A percentile compares a stretch with the other conserved stretches of the same genome.
Conservation (phyloP, 2,888 invertebrate species). For the Drosophila nr. fundita region DNA sequence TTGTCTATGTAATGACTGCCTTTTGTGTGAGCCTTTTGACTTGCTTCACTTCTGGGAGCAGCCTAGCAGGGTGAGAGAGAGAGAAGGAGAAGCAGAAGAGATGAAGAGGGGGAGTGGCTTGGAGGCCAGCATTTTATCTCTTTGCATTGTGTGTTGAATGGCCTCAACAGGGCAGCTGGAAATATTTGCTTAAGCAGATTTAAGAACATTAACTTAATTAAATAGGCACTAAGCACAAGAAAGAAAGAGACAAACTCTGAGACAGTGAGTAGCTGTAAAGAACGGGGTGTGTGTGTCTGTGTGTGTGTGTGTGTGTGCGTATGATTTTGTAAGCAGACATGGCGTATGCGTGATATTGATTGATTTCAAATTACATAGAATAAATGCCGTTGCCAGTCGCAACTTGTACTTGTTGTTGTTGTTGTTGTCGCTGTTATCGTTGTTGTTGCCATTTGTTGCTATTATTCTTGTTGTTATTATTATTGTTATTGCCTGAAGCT, state of each 20-base stretch:
- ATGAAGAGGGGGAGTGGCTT: neutral
- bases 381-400: conserved; percentile 65
- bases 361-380: conserved; percentile 73
- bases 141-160: conserved; percentile 75
- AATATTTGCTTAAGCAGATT: conserved; percentile 81
- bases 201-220: conserved; percentile 81
- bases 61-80: neutral
- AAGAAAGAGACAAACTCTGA: conserved; percentile 14
- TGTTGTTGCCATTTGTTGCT: conserved; percentile 6
- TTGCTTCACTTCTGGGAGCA: conserved; percentile 57
- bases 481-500: conserved; percentile 55
- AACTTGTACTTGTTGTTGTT: conserved; percentile 12
- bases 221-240: conserved; percentile 75
- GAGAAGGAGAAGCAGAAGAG: neutral
- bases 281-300: neutral
- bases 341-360: conserved; percentile 76
- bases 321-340: conserved; percentile 37
- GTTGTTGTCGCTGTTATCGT: conserved; percentile 1
- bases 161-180: conserved; percentile 52
- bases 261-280: neutral
- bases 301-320: conserved; percentile 14
- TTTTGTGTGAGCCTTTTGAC: conserved; percentile 69
- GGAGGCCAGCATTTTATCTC: conserved; percentile 61
- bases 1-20: conserved; percentile 76
- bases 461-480: conserved; percentile 36